Base-by-base conservation (phyloP, 2,113 vertebrate genomes). In the Festucalex cinctus region DNA sequence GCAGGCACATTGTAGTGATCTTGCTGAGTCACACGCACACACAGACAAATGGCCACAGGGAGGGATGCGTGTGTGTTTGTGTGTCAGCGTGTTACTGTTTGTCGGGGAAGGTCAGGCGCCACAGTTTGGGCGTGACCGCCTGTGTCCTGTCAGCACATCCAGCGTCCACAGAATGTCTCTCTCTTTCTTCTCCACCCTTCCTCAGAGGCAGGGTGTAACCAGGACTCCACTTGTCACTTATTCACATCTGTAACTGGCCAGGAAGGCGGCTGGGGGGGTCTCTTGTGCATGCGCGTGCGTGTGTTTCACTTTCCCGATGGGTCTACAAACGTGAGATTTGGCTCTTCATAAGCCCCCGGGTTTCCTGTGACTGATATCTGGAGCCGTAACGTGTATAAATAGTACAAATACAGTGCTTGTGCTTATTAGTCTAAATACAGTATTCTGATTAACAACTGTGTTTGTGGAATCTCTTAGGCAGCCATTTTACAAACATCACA, bases 131-230 rank as follows among this genome's bases (percentile, higher is more conserved):
- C 82, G 88, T 86, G 88, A 88, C 85, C 80, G 69, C 75, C 68
- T 22, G 78, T 82, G 85, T 85, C 85, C 84, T 86, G 88, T 90
- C 86, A 90, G 85, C 88, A 86, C 83, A 83, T 82, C 66, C 61
- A 87, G 74, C 83, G 85, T 90, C 85, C 84, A 85, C 83, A 86
- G 65, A 77, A 73, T 73, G 70, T 80, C 66, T 67, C 82, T 17
- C 65, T 35, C 53, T 68, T 65, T 70, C 63, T 77, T 72, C 70
- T 71, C 73, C 73, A 83, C 79, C 69, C 78, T 83, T 83, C 81
- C 84, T 86, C 69, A 75, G 78, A 86, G 83, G 73, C 68, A 83
- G 88, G 88, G 88, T 78, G 88, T 88, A 85, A 87, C 88, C 81
- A 77, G 71, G 74, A 75, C 76, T 79, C 59, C 69, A 83, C 82